Percentiles rank a stretch among this genome's conserved stretches.
phyloP scores from a whole-genome alignment of 2,888 invertebrate genomes.

The Pristionchus maxplancki region DNA sequence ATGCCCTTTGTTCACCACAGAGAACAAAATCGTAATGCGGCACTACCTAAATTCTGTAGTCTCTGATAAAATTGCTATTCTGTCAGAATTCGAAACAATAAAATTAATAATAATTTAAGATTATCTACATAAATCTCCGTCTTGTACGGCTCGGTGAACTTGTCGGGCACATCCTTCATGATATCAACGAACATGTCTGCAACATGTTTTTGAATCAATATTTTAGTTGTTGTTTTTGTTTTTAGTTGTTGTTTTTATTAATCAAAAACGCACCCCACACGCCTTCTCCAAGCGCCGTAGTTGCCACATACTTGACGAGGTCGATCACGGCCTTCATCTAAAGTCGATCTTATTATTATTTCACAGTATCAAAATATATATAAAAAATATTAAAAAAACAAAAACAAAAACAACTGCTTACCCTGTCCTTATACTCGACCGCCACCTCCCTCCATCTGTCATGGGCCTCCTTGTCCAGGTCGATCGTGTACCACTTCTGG shows the following conservation, averaged over 20 bases:
- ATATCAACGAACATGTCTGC: neutral
- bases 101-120: no score
- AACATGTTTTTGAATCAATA: neutral
- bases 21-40: neutral
- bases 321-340: neutral
- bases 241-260: neutral
- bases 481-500: constrained; percentile 17
- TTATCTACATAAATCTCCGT: constrained; percentile 53
- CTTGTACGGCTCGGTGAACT: constrained; percentile 53
- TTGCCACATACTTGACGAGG: neutral
- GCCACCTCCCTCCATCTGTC: constrained; percentile 44
- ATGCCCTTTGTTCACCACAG: neutral
- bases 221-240: neutral
- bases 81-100: neutral
- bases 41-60: neutral
- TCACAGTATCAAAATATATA: neutral
- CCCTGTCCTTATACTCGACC: neutral
- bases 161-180: neutral
- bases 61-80: neutral
- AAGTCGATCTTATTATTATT: neutral
- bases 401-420: neutral
- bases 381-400: neutral
- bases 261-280: no score
- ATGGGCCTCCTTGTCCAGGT: neutral
- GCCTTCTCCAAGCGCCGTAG: no score